phyloP scores from a whole-genome alignment of 2,113 vertebrate genomes.

The Lepidothrix coronata region DNA sequence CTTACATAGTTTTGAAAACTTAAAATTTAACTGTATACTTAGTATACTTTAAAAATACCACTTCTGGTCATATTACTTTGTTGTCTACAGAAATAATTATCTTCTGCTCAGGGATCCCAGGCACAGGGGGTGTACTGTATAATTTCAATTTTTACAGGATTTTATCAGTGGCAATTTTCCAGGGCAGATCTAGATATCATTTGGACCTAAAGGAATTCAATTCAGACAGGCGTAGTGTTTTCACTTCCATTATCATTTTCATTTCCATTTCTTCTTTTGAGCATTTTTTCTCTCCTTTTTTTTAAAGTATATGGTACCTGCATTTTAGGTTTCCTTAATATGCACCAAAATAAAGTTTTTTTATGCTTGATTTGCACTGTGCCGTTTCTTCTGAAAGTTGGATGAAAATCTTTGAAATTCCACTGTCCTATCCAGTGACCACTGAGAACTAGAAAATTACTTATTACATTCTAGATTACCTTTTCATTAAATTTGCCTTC shows the following conservation, averaged over 20 bases:
- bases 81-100: background rate
- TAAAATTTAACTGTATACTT: background rate
- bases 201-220: background rate
- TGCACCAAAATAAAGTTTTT: background rate
- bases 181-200: background rate
- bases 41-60: background rate
- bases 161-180: background rate
- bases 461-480: background rate
- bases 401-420: background rate
- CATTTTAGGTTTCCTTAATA: background rate
- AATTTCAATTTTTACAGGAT: background rate
- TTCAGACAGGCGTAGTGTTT: background rate
- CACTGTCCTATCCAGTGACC: background rate
- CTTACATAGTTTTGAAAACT: background rate
- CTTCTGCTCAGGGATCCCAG: background rate
- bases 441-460: background rate
- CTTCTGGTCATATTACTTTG: background rate
- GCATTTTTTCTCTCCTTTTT: background rate
- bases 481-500: background rate
- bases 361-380: background rate
- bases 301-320: background rate
- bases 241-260: background rate
- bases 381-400: background rate
- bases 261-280: background rate
- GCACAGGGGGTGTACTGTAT: background rate